Base-by-base conservation (phyloP, 2,888 invertebrate genomes). In the Phasia obesa region DNA sequence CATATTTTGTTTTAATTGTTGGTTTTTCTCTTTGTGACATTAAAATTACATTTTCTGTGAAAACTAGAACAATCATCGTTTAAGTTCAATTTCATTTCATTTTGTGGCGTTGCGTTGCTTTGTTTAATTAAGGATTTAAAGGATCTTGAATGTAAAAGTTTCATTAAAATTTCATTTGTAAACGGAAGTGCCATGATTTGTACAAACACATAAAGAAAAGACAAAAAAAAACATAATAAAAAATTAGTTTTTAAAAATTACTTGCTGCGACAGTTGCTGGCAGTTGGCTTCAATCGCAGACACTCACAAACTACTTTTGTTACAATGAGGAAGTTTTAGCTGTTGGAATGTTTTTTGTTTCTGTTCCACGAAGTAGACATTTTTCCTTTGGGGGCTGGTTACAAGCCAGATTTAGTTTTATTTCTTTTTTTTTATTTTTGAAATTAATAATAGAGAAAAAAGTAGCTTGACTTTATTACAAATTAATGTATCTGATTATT, bases 181-280 rank as follows among this genome's bases (percentile, higher is more conserved):
- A 75, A 51, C 78, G 83, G 83, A 83, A 83, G 79, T 60, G 19
- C 59, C 59, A 55, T 19, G 38, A n/a, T 64, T 76, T 71, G 35
- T 19, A 4, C 6, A 60, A 49, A 42, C 2, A 42, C n/a, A n/a
- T n/a, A n/a, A n/a, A n/a, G n/a, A n/a, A n/a, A n/a, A n/a, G n/a
- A n/a, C n/a, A n/a, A n/a, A n/a, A n/a, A n/a, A n/a, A n/a, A n/a
- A n/a, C n/a, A n/a, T n/a, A n/a, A n/a, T n/a, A 47, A n/a, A 57
- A 57, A 57, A 38, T 60, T 57, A 42, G 62, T 73, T 71, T 49
- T 38, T 31, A 49, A 77, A 76, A 78, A 71, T 62, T 73, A 79
- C 71, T 65, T 51, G 79, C 67, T 73, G 65, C 23, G 60, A 70
- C 77, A 77, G 69, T 70, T 70, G 51, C 35, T 69, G 53, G 42